These are phyloP conservation scores for Rhamnusium bicolor DNA, from an alignment of 2,888 invertebrate species.

Conservation along the genomic window DNA sequence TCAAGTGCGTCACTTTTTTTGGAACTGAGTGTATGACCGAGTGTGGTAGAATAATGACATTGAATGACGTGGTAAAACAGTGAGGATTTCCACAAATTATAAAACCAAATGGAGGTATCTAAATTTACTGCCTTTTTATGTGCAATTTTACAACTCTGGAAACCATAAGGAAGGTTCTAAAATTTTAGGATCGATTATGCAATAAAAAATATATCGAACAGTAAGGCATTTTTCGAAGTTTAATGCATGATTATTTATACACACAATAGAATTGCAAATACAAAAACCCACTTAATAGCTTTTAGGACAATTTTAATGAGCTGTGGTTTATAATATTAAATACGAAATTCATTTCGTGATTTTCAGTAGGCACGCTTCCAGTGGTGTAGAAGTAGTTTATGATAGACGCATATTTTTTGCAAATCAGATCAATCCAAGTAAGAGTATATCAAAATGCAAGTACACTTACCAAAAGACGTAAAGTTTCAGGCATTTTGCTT, in stretches of 20 bases:
- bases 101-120: slow-evolving; percentile 22
- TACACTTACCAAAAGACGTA: too few relatives aligned
- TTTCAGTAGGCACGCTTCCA: too few relatives aligned
- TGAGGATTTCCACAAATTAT: slow-evolving; percentile 3
- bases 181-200: slow-evolving; percentile 12
- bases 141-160: background rate
- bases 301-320: slow-evolving; percentile 1
- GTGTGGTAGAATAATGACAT: background rate
- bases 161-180: slow-evolving; percentile 10
- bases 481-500: too few relatives aligned
- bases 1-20: too few relatives aligned
- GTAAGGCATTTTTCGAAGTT: slow-evolving; percentile 15
- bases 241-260: slow-evolving; percentile 16
- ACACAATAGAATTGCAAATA: slow-evolving; percentile 13
- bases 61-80: slow-evolving; percentile 5
- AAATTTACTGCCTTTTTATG: slow-evolving; percentile 26
- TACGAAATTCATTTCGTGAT: too few relatives aligned
- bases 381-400: too few relatives aligned
- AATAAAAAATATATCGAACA: slow-evolving; percentile 11
- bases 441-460: too few relatives aligned
- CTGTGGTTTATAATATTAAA: background rate
- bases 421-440: too few relatives aligned
- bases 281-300: background rate
- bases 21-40: too few relatives aligned
- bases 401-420: too few relatives aligned